phyloP scores from a whole-genome alignment of 1,140 invertebrate genomes.

The Dufourea novaeangliae region DNA sequence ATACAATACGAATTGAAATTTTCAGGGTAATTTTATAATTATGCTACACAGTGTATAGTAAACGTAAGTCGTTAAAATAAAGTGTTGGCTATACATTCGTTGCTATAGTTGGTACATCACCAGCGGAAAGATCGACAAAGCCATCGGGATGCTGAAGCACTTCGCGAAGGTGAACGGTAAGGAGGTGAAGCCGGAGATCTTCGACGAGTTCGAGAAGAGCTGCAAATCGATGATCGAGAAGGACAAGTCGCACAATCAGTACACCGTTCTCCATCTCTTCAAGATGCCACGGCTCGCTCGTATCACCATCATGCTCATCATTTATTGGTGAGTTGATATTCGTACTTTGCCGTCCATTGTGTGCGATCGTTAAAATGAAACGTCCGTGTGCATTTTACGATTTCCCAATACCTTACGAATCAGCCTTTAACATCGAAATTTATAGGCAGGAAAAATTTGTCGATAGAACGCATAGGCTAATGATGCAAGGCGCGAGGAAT shows the following conservation, averaged over 20 bases:
- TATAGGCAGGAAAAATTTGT: too few species aligned
- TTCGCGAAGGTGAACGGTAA: constrained; percentile 90
- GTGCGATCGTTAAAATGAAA: neutral
- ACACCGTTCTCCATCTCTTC: constrained; percentile 91
- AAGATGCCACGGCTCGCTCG: constrained; percentile 87
- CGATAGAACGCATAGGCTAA: too few species aligned
- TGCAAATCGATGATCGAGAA: constrained; percentile 85
- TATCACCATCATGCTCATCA: constrained; percentile 88
- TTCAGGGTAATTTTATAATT: too few species aligned
- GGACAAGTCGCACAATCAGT: constrained; percentile 85
- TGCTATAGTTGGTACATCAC: constrained; percentile 87
- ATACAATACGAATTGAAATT: too few species aligned
- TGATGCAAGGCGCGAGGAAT: too few species aligned
- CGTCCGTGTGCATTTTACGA: too few species aligned
- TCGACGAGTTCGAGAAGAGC: constrained; percentile 88
- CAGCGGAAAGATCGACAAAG: constrained; percentile 89
- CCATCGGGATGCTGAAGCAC: constrained; percentile 89
- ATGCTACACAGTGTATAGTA: too few species aligned
- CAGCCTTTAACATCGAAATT: too few species aligned
- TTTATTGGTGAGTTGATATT: constrained; percentile 85
- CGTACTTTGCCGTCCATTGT: neutral
- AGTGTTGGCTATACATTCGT: too few species aligned
- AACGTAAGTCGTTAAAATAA: too few species aligned
- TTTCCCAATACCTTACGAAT: too few species aligned
- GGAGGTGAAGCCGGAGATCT: constrained; percentile 86